Base-by-base conservation (phyloP, 2,797 vertebrate genomes). In the Myoxocephalus aenaeus region DNA sequence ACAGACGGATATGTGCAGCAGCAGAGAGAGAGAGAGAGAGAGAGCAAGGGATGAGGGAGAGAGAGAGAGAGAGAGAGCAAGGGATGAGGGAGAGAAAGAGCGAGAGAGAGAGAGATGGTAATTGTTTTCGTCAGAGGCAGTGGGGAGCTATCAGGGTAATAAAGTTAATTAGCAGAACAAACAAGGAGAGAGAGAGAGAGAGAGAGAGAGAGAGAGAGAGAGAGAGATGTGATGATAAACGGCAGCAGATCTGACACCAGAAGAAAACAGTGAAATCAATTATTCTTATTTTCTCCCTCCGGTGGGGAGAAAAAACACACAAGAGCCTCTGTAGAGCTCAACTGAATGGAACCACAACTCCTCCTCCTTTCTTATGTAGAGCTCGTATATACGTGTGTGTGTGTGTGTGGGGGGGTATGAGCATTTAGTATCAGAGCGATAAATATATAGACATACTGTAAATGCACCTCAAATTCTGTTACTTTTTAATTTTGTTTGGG, bases 141-240 rank as follows among this genome's bases (percentile, higher is more conserved):
- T 96, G 96, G 97, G 98, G 97, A 97, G 97, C 97, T 97, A 97
- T 98, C 97, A 97, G 97, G 96, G 97, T 98, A 99, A 99, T 99
- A 98, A 98, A 99, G 98, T 99, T 99, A 99, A 99, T 99, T 99
- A 99, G 97, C 96, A 97, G 97, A 98, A 90, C 89, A 92, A 92
- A 91, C 86, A 85, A 83, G 78, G 71, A 62, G 81, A 70, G 77
- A 76, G 75, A 62, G 71, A 78, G 83, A 65, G 63, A 29, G 86
- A 64, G 50, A 85, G 73, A 75, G 73, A 80, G 4, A 18, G 36
- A 27, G 25, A 27, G 25, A 27, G 25, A 36, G 73, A 72, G 71
- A 92, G 93, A 95, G 96, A 96, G 96, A 97, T 96, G 92, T 95
- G 92, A 90, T 96, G 96, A 97, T 93, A 90, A 95, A 92, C 32